These are phyloP conservation scores for Ischnus inquisitorius DNA, from an alignment of 2,888 invertebrate genomes.

Conservation along the genomic window DNA sequence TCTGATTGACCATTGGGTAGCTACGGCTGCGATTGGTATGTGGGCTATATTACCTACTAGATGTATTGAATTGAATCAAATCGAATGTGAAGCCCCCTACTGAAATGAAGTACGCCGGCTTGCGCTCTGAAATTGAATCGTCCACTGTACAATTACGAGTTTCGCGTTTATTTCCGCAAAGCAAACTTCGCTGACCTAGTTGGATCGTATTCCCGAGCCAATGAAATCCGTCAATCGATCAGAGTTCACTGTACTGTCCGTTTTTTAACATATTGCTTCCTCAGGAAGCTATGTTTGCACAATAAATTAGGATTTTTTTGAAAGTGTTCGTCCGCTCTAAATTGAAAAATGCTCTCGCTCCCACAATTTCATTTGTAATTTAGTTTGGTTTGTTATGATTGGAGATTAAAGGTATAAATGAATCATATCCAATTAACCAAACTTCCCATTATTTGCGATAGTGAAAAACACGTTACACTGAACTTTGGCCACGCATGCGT, in stretches of 20 bases:
- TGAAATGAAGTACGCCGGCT: slow-evolving; percentile 45
- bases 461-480: too few relatives aligned
- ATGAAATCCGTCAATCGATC: background rate
- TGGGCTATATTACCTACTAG: slow-evolving; percentile 9
- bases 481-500: too few relatives aligned
- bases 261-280: slow-evolving; percentile 4
- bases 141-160: slow-evolving; percentile 48
- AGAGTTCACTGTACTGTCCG: background rate
- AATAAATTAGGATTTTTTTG: too few relatives aligned
- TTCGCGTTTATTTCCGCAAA: slow-evolving; percentile 41
- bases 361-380: too few relatives aligned
- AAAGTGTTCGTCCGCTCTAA: too few relatives aligned
- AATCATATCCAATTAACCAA: too few relatives aligned
- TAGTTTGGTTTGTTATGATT: too few relatives aligned
- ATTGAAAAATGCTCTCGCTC: too few relatives aligned
- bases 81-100: slow-evolving; percentile 14
- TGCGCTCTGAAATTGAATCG: slow-evolving; percentile 61
- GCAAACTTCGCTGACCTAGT: slow-evolving; percentile 9
- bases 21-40: slow-evolving; percentile 30
- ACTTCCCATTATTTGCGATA: too few relatives aligned
- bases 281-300: too few relatives aligned
- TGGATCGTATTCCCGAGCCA: slow-evolving; percentile 43
- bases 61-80: slow-evolving; percentile 37
- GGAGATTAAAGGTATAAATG: too few relatives aligned
- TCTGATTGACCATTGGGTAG: slow-evolving; percentile 59